Conservation (phyloP, 2,113 vertebrate genomes). For the Peucedramus taeniatus region DNA sequence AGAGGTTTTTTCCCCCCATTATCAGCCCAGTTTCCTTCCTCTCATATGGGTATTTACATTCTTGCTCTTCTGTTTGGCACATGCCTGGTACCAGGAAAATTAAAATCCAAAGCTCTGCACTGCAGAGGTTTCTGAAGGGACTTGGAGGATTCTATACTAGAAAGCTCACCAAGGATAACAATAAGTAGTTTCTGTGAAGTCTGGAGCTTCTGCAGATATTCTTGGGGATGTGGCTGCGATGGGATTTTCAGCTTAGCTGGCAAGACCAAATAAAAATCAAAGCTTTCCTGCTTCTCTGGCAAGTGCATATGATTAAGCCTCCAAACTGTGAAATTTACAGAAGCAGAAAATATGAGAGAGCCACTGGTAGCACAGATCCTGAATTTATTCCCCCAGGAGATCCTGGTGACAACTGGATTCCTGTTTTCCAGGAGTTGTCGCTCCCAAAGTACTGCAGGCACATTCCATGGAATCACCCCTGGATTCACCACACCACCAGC, state of each 20-base stretch:
- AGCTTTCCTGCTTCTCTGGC: background rate
- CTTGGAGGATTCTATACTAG: background rate
- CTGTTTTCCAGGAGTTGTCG: background rate
- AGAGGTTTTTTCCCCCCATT: background rate
- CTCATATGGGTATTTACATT: background rate
- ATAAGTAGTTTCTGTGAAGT: background rate
- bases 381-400: background rate
- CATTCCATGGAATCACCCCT: background rate
- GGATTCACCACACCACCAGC: background rate
- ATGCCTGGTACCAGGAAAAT: background rate
- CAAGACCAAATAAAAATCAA: background rate
- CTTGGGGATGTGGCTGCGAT: background rate
- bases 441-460: background rate
- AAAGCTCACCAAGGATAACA: background rate
- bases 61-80: background rate
- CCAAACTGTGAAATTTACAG: background rate
- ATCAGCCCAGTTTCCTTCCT: background rate
- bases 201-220: background rate
- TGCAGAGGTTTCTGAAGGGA: background rate
- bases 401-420: background rate
- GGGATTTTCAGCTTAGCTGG: background rate
- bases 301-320: background rate
- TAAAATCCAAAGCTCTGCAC: background rate
- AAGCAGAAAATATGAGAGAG: background rate
- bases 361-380: background rate